A percentile compares a stretch with the other conserved stretches of the same genome.
These are phyloP conservation scores for Bruchidius siliquastri DNA, from an alignment of 2,888 invertebrate genomes.

Conservation along the genomic window DNA sequence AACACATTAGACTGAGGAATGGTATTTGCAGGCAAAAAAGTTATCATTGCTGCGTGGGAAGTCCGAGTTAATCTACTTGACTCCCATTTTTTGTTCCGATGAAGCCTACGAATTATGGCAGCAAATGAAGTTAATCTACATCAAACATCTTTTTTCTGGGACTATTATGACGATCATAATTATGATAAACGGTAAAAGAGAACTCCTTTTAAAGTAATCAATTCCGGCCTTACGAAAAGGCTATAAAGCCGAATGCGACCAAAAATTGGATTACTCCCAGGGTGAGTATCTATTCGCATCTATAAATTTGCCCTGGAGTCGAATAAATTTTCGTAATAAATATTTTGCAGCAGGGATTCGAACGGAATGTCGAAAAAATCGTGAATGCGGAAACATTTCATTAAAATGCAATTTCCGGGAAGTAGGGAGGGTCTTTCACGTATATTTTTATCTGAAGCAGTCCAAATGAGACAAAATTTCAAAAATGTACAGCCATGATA, in stretches of 20 bases:
- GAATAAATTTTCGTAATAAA: not conserved
- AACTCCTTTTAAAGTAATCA: not conserved
- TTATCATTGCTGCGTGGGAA: too few species aligned
- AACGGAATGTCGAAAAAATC: not conserved
- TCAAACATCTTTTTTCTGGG: not conserved
- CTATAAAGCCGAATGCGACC: not conserved
- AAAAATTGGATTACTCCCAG: not conserved
- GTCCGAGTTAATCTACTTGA: too few species aligned
- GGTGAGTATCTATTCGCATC: not conserved
- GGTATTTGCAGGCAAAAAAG: too few species aligned
- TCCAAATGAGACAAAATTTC: too few species aligned
- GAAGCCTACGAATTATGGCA: too few species aligned
- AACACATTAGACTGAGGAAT: too few species aligned
- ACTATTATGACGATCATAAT: not conserved
- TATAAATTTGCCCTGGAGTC: not conserved
- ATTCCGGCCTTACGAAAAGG: not conserved
- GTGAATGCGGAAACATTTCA: not conserved
- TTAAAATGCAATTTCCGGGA: not conserved
- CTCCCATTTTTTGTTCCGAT: too few species aligned
- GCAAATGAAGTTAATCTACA: too few species aligned
- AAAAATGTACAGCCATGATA: too few species aligned
- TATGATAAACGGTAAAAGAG: not conserved
- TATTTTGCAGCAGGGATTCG: not conserved
- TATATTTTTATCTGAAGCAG: not conserved
- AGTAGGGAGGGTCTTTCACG: not conserved